These are phyloP conservation scores for Plemyria rubiginata DNA, from an alignment of 2,888 invertebrate genomes.

Conservation along the genomic window DNA sequence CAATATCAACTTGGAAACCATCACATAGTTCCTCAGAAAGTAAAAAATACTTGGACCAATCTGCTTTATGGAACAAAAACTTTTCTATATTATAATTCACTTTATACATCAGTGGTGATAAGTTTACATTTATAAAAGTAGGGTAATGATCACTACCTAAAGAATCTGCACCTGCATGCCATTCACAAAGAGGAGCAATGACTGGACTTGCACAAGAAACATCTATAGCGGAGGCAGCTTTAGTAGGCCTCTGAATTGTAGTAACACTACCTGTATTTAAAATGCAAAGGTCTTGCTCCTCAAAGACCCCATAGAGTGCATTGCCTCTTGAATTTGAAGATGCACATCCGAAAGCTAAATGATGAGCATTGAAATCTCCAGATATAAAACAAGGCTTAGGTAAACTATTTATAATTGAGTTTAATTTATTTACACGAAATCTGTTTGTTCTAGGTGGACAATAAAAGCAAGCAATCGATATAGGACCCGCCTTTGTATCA, in stretches of 20 bases:
- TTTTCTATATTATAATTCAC: background rate
- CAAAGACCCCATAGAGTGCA: slow-evolving; percentile 1
- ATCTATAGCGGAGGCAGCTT: background rate
- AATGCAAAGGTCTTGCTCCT: background rate
- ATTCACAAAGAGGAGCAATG: slow-evolving; percentile 1
- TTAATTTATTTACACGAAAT: no score
- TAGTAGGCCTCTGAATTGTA: background rate
- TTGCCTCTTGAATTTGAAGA: background rate
- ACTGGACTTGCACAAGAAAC: slow-evolving; percentile 1
- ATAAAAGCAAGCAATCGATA: no score
- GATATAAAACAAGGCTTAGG: slow-evolving; percentile 1
- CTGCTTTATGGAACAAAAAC: background rate
- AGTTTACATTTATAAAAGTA: background rate
- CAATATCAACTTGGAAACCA: background rate
- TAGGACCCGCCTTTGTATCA: no score
- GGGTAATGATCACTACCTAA: background rate
- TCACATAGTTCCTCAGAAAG: background rate
- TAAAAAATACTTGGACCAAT: background rate
- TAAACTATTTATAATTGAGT: no score
- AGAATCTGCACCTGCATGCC: background rate
- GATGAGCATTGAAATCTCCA: background rate
- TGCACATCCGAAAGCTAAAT: background rate
- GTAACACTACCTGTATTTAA: background rate
- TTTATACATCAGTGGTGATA: slow-evolving; percentile 1
- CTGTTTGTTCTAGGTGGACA: no score